These are phyloP conservation scores for Yponomeuta sedellus DNA, from an alignment of 2,888 invertebrate species.

Conservation along the genomic window DNA sequence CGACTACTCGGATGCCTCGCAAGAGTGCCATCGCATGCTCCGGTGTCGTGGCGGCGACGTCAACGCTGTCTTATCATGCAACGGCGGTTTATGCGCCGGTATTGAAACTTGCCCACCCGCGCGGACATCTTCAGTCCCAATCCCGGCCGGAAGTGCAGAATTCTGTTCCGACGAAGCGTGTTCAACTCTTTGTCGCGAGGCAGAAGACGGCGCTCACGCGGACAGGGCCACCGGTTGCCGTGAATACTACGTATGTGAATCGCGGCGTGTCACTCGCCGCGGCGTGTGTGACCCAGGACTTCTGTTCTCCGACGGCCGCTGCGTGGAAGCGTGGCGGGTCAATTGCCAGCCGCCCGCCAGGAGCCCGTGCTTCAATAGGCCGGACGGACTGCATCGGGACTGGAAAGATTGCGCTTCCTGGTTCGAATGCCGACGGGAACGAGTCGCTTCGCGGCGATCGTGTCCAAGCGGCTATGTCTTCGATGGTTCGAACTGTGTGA, in stretches of 20 bases:
- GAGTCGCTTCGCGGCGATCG: slow-evolving; percentile 58
- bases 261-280: slow-evolving; percentile 67
- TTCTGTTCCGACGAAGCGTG: slow-evolving; percentile 68
- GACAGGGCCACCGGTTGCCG: slow-evolving; percentile 73
- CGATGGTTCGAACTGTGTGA: slow-evolving; percentile 67
- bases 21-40: slow-evolving; percentile 71
- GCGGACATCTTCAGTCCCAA: slow-evolving; percentile 54
- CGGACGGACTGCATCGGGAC: slow-evolving; percentile 62
- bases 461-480: slow-evolving; percentile 66
- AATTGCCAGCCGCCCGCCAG: slow-evolving; percentile 63
- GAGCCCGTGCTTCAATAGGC: slow-evolving; percentile 63
- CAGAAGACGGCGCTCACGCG: slow-evolving; percentile 74
- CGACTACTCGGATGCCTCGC: slow-evolving; percentile 74
- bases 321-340: slow-evolving; percentile 60
- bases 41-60: slow-evolving; percentile 68
- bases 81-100: slow-evolving; percentile 35
- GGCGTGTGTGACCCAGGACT: slow-evolving; percentile 73
- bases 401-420: slow-evolving; percentile 68
- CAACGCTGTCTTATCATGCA: slow-evolving; percentile 49
- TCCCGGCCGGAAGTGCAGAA: slow-evolving; percentile 71
- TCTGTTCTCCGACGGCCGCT: slow-evolving; percentile 70
- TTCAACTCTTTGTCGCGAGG: slow-evolving; percentile 66
- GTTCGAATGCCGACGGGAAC: slow-evolving; percentile 66
- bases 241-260: slow-evolving; percentile 76
- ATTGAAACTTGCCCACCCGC: slow-evolving; percentile 51